phyloP scores from a whole-genome alignment of 2,888 invertebrate species.

The Xanthia togata region DNA sequence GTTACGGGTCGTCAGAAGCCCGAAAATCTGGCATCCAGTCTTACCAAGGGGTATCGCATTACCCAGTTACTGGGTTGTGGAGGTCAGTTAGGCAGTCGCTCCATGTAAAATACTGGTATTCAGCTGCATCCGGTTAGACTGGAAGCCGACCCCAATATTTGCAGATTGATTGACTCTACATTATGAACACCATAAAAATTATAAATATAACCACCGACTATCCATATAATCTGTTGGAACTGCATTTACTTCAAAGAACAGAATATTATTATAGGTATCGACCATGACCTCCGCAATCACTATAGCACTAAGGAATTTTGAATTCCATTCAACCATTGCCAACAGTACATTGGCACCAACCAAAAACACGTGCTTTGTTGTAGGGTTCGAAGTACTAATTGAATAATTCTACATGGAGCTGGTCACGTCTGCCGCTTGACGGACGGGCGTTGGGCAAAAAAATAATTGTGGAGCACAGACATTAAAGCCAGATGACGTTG shows the following conservation, averaged over 20 bases:
- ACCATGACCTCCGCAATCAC: neutral
- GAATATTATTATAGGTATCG: neutral
- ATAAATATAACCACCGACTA: neutral
- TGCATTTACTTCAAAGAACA: neutral
- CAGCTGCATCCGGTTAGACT: too few relatives aligned
- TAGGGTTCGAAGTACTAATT: neutral
- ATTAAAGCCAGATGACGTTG: neutral
- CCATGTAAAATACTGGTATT: too few relatives aligned
- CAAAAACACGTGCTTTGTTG: slow-evolving; percentile 6
- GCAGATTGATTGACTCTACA: too few relatives aligned
- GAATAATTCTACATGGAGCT: neutral
- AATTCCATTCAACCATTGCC: slow-evolving; percentile 27
- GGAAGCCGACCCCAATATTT: too few relatives aligned
- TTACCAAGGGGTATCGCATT: too few relatives aligned
- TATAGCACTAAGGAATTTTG: slow-evolving; percentile 1
- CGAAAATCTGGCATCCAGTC: too few relatives aligned
- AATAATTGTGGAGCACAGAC: neutral
- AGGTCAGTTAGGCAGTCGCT: too few relatives aligned
- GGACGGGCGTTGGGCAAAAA: neutral
- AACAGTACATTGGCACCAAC: slow-evolving; percentile 24
- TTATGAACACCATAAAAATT: too few relatives aligned
- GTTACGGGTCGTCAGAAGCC: too few relatives aligned
- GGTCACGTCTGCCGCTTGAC: too few relatives aligned
- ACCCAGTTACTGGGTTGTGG: too few relatives aligned
- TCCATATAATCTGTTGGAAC: neutral